A percentile compares a stretch with the other conserved stretches of the same genome.
phyloP scores from a whole-genome alignment of 2,797 vertebrate species.

The Hapalemur alaotrensis region DNA sequence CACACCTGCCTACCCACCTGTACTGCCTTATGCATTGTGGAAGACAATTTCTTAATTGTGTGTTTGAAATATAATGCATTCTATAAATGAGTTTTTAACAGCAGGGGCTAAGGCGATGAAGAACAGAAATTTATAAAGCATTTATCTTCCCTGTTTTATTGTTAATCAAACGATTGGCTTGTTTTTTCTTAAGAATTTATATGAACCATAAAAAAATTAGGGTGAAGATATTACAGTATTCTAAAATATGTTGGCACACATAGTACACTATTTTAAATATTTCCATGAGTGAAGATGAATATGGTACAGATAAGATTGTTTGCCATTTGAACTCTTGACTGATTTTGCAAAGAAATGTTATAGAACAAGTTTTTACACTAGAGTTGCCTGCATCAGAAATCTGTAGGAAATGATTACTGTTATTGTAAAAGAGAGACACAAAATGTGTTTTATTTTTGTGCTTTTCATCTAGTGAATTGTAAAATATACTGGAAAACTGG shows the following conservation, averaged over 20 bases:
- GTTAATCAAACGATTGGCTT: not conserved
- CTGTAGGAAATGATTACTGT: not conserved
- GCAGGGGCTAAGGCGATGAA: not conserved
- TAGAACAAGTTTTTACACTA: not conserved
- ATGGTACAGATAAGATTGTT: not conserved
- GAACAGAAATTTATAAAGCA: not conserved
- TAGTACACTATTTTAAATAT: not conserved
- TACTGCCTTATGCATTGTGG: not conserved
- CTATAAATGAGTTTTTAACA: constrained; percentile 20
- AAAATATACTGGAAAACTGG: not conserved
- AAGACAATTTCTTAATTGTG: not conserved
- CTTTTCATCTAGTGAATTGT: not conserved
- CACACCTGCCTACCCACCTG: not conserved
- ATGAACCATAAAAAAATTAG: not conserved
- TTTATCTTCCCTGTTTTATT: constrained; percentile 9
- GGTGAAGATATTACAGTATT: not conserved
- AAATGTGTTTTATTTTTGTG: not conserved
- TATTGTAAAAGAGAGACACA: not conserved
- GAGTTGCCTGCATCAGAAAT: not conserved
- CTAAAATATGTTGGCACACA: not conserved
- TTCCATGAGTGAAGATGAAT: not conserved
- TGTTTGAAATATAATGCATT: not conserved
- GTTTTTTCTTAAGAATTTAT: constrained; percentile 26
- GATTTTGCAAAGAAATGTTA: not conserved
- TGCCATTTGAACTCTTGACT: not conserved